Evolutionary conservation across 1,140 invertebrate species (phyloP), one percentile per base, ranked within the genome.

Genomic region (Rhopalosiphum maidis): DNA sequence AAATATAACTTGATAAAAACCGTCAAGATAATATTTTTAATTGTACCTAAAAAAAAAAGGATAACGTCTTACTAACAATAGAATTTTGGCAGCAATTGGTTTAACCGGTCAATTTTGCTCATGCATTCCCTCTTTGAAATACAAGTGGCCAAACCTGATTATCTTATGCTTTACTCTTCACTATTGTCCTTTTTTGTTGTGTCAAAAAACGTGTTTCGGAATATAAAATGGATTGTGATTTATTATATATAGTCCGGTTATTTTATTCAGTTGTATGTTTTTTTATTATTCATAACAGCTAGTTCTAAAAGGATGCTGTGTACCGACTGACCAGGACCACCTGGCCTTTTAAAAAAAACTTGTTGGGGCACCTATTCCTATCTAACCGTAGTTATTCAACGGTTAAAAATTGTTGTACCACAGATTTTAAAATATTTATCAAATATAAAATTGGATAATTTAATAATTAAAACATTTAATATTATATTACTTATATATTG

Each of bases 81-180:
- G 37, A 41, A 23, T 87, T 87, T 46, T 46, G n/a, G 85, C 60
- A 77, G 60, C 60, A 77, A 18, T 87, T 87, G 25, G 85, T 22
- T 87, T 87, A 87, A 46, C 85, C 18, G 30, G 41, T 88, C 86
- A 46, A 41, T 88, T 88, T 87, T 35, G 30, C 11, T n/a, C 8
- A 46, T 51, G 46, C 51, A 37, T 54, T 54, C 88, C 88, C 88
- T 89, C 51, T 89, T 55, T 55, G 3, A 90, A 60, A 90, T 43
- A 51, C 91, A 43, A 93, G 91, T 55, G 91, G 82, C 91, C 91
- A 93, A 93, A 93, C 91, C 91, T 93, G 91, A 93, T 93, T 93
- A 93, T 93, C 91, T 93, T 41, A 60, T 30, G 37, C 82, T 86
- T 89, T 93, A 85, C 82, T 51, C 43, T 83, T 82, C 90, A 37